Base-by-base conservation (phyloP, 2,888 invertebrate species). In the Eudemis profundana region DNA sequence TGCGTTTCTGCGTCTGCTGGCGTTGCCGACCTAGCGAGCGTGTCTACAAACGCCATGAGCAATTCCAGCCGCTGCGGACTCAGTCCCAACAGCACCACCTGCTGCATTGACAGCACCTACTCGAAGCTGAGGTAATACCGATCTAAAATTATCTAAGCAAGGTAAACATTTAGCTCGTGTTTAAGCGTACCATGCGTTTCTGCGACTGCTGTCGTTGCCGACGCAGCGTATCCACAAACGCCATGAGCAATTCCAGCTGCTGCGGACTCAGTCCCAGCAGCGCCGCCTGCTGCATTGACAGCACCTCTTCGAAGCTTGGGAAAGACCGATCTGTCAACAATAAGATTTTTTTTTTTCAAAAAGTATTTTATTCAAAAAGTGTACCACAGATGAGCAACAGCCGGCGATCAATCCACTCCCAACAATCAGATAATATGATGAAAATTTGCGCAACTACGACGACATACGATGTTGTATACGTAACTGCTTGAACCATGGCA, bases 81-180 rank as follows among this genome's bases (percentile, higher is more conserved):
- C 23, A 90, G 69, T 0, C 87, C 85, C n/a, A 84, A 74, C 27
- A 88, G 72, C 1, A 87, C 85, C 0, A 83, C 84, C 51, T 84
- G 80, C 38, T 87, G 84, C 72, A 78, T 74, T 46, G 69, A 72
- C 68, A 86, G 69, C 70, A 85, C 77, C 42, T 78, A 72, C 40
- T 85, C 79, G 66, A 86, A 90, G 38, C 72, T 71, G 2, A 44
- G 27, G 29, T 38, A 57, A 4, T 4, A 44, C 19, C 14, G 19
- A n/a, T n/a, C n/a, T n/a, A n/a, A n/a, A n/a, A n/a, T n/a, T n/a
- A n/a, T n/a, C n/a, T n/a, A n/a, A n/a, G n/a, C n/a, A n/a, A n/a
- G n/a, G n/a, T n/a, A n/a, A n/a, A n/a, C n/a, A n/a, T n/a, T n/a
- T n/a, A n/a, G n/a, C n/a, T n/a, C n/a, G n/a, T n/a, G n/a, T n/a